A percentile compares a stretch with the other conserved stretches of the same genome.
These are phyloP conservation scores for Lates calcarifer DNA, from an alignment of 2,113 vertebrate species.

Conservation along the genomic window DNA sequence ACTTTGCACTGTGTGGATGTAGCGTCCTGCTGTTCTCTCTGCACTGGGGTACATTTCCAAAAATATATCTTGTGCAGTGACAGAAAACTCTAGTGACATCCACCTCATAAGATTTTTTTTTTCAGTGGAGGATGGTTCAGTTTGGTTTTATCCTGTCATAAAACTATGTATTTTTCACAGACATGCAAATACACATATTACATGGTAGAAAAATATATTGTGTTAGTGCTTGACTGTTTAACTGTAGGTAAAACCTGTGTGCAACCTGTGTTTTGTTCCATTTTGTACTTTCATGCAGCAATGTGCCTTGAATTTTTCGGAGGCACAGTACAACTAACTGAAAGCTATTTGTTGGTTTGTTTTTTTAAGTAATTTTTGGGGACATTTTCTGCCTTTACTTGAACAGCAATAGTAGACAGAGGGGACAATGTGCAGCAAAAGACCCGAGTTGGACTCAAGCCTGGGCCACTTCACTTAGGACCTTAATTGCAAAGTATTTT, in stretches of 20 bases:
- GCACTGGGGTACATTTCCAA: constrained; percentile 4
- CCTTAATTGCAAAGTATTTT: too few species aligned
- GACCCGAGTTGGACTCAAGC: too few species aligned
- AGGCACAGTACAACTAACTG: too few species aligned
- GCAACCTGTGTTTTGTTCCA: not conserved
- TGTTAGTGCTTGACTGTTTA: not conserved
- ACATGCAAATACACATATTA: not conserved
- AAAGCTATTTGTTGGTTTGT: too few species aligned
- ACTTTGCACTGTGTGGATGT: constrained; percentile 21
- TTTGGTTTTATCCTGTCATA: constrained; percentile 14
- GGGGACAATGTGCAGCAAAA: too few species aligned
- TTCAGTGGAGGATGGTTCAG: not conserved
- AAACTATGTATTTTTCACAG: not conserved
- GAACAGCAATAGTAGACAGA: too few species aligned
- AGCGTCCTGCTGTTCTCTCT: constrained; percentile 14
- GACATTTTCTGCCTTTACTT: too few species aligned
- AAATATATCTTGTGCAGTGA: constrained; percentile 25
- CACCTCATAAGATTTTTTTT: constrained; percentile 1
- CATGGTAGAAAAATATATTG: not conserved
- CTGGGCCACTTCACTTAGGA: too few species aligned
- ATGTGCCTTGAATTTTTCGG: too few species aligned
- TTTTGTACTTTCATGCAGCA: too few species aligned
- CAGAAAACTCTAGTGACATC: constrained; percentile 16
- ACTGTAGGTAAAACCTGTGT: not conserved
- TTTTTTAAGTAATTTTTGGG: too few species aligned